phyloP scores from a whole-genome alignment of 1,140 invertebrate genomes.

The Octopus bimaculoides region DNA sequence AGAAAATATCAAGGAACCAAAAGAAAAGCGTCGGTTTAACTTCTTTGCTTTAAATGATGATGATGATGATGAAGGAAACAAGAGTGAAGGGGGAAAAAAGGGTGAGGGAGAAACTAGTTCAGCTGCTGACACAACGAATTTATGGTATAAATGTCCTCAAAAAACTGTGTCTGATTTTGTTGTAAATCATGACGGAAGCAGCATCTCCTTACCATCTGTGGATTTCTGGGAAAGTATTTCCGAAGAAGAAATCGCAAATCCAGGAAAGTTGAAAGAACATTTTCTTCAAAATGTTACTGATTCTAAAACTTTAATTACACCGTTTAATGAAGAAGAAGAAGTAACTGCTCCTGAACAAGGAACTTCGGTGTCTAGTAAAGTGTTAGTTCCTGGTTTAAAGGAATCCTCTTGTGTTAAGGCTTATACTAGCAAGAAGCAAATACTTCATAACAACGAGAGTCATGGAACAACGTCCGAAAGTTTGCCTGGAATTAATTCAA shows the following conservation, averaged over 20 bases:
- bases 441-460: not conserved
- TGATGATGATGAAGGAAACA: slow-evolving; percentile 13
- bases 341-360: no score
- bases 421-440: no score
- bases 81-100: slow-evolving; percentile 3
- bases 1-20: not conserved
- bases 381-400: no score
- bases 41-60: slow-evolving; percentile 22
- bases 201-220: slow-evolving; percentile 22
- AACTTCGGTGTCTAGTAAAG: no score
- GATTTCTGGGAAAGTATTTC: slow-evolving; percentile 39
- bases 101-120: no score
- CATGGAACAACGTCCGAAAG: not conserved
- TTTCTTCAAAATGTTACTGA: no score
- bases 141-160: no score
- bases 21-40: slow-evolving; percentile 9
- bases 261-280: not conserved
- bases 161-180: not conserved
- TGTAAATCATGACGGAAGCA: not conserved
- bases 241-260: slow-evolving; percentile 17
- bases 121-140: no score
- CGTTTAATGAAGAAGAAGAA: no score
- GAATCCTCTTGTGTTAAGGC: no score
- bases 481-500: not conserved
- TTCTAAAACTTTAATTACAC: no score